Percentiles rank a stretch among this genome's conserved stretches.
These are phyloP conservation scores for Coenobita brevimanus DNA, from an alignment of 1,140 invertebrate species.

Conservation along the genomic window DNA sequence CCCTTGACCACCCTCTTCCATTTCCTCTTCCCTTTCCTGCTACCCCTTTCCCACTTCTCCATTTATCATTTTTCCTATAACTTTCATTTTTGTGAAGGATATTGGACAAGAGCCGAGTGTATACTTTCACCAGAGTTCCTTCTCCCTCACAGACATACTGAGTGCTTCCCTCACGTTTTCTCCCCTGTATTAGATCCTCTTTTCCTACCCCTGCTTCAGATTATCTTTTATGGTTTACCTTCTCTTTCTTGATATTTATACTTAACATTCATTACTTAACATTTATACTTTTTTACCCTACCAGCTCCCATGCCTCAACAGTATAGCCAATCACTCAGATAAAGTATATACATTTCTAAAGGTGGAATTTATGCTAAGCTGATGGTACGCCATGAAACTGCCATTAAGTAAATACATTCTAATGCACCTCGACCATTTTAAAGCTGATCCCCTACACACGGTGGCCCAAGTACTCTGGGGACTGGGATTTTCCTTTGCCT, in stretches of 20 bases:
- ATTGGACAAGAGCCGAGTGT: no score
- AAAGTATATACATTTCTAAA: no score
- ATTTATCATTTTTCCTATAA: background rate
- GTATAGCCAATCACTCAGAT: no score
- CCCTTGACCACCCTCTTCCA: background rate
- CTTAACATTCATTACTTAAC: background rate
- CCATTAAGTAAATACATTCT: conserved; percentile 34
- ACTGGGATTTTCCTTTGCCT: no score
- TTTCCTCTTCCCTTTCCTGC: background rate
- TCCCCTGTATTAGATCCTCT: background rate
- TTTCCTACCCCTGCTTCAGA: background rate
- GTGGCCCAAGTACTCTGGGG: no score
- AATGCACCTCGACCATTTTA: conserved; percentile 34
- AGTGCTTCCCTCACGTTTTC: background rate
- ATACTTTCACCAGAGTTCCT: no score
- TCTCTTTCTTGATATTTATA: background rate
- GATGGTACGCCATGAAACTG: conserved; percentile 5
- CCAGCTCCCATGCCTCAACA: background rate
- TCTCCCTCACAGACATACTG: background rate
- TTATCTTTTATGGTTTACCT: background rate
- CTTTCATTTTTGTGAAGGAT: no score
- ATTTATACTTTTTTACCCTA: background rate
- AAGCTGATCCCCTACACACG: background rate
- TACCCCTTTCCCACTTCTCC: background rate
- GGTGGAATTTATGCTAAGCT: no score